Evolutionary conservation across 2,888 invertebrate species (phyloP).

Genomic region (Eupithecia insigniata): DNA sequence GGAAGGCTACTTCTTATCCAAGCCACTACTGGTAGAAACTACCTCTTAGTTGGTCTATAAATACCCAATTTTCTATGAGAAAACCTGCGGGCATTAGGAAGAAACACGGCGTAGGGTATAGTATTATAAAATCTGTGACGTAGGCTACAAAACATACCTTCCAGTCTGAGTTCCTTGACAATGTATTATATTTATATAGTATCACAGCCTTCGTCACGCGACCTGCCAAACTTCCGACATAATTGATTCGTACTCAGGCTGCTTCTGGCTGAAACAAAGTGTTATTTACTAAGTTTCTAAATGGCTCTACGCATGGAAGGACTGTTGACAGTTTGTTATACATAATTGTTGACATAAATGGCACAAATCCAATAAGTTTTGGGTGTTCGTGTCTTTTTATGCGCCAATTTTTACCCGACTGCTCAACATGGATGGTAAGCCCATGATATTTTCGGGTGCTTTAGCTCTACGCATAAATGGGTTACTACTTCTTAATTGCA

Average conservation of each 20-base stretch:
- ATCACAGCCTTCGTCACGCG: constrained; percentile 62
- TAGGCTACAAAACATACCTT: background rate
- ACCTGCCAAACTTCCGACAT: constrained; percentile 55
- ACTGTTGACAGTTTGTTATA: constrained; percentile 24
- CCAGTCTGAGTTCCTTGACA: constrained; percentile 40
- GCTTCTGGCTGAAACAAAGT: constrained; percentile 51
- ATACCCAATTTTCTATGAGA: too few species aligned
- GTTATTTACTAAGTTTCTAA: constrained; percentile 43
- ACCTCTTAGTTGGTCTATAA: too few species aligned
- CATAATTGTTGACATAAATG: constrained; percentile 7
- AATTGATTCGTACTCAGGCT: constrained; percentile 63
- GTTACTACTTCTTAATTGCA: too few species aligned
- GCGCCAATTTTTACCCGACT: background rate
- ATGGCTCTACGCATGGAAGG: constrained; percentile 34
- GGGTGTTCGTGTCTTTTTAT: background rate
- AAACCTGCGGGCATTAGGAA: too few species aligned
- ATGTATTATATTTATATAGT: constrained; percentile 24
- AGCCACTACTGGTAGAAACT: too few species aligned
- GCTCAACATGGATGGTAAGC: too few species aligned
- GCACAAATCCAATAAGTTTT: background rate
- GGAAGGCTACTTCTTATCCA: too few species aligned
- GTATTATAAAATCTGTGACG: too few species aligned
- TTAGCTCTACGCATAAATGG: too few species aligned
- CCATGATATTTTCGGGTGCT: too few species aligned
- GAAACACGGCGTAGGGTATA: too few species aligned